Percentiles rank a stretch among this genome's conserved stretches.
These are phyloP conservation scores for Hestina assimilis DNA, from an alignment of 1,140 invertebrate genomes.

Conservation along the genomic window DNA sequence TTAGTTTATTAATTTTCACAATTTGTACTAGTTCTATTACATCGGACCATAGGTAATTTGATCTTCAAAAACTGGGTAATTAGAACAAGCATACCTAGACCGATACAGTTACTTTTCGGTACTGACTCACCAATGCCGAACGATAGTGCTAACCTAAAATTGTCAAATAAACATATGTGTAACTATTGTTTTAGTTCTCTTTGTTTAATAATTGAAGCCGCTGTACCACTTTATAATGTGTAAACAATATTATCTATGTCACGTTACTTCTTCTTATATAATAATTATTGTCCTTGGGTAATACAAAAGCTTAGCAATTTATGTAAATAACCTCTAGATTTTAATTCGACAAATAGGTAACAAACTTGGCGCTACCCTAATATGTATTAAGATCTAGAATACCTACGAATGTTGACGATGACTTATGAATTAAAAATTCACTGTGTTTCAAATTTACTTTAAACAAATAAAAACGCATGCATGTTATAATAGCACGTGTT, in stretches of 20 bases:
- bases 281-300: neutral
- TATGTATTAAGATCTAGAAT: too few species aligned
- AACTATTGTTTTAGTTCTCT: neutral
- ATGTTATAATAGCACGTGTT: constrained; percentile 18
- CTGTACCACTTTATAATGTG: neutral
- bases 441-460: too few species aligned
- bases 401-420: too few species aligned
- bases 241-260: constrained; percentile 1
- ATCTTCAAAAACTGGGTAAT: constrained; percentile 66
- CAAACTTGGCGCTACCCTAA: too few species aligned
- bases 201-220: neutral
- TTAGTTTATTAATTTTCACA: too few species aligned
- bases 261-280: neutral
- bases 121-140: constrained; percentile 57
- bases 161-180: constrained; percentile 35
- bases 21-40: too few species aligned
- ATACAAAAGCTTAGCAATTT: neutral
- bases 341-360: too few species aligned
- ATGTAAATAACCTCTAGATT: too few species aligned
- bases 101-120: constrained; percentile 57
- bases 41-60: constrained; percentile 44
- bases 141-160: constrained; percentile 54
- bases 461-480: too few species aligned
- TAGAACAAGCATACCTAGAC: constrained; percentile 57
- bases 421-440: too few species aligned